Evolutionary conservation across 2,113 vertebrate genomes (phyloP).

Genomic region (Rhinogobius similis): DNA sequence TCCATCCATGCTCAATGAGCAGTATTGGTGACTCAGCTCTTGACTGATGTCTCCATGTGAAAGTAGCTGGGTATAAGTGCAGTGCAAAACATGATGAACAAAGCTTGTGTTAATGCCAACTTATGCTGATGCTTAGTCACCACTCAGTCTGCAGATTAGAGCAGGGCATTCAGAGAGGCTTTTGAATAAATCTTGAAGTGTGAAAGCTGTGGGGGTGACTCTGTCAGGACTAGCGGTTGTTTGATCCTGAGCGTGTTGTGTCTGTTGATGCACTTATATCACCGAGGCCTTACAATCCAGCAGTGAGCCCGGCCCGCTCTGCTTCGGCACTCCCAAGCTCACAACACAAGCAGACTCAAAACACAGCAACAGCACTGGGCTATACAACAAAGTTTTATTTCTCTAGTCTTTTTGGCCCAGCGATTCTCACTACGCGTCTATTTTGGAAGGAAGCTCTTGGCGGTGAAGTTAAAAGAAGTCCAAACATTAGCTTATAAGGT

Average conservation of each 20-base stretch:
- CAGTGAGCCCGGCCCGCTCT: background rate
- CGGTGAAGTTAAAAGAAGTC: slow-evolving; percentile 60
- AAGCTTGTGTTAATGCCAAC: slow-evolving; percentile 36
- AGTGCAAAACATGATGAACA: slow-evolving; percentile 38
- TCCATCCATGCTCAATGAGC: slow-evolving; percentile 7
- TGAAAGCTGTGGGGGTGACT: slow-evolving; percentile 1
- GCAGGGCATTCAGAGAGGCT: slow-evolving; percentile 29
- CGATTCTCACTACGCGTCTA: slow-evolving; percentile 41
- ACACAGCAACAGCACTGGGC: slow-evolving; percentile 18
- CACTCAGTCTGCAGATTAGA: slow-evolving; percentile 44
- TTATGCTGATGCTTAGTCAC: slow-evolving; percentile 46
- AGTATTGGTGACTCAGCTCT: slow-evolving; percentile 16
- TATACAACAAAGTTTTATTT: slow-evolving; percentile 7
- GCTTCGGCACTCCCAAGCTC: slow-evolving; percentile 22
- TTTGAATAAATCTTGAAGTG: slow-evolving; percentile 45
- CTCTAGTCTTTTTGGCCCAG: slow-evolving; percentile 33
- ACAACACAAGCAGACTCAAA: slow-evolving; percentile 14
- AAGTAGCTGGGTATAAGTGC: slow-evolving; percentile 4
- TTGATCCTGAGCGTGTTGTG: slow-evolving; percentile 52
- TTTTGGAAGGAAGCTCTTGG: slow-evolving; percentile 51
- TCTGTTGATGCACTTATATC: slow-evolving; percentile 39
- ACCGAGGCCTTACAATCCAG: slow-evolving; percentile 31
- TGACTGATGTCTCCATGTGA: slow-evolving; percentile 20
- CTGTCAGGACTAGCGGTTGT: slow-evolving; percentile 41
- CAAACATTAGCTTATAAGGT: slow-evolving; percentile 79